Conservation (phyloP, 2,888 invertebrate species). For the Spilosoma lubricipeda region DNA sequence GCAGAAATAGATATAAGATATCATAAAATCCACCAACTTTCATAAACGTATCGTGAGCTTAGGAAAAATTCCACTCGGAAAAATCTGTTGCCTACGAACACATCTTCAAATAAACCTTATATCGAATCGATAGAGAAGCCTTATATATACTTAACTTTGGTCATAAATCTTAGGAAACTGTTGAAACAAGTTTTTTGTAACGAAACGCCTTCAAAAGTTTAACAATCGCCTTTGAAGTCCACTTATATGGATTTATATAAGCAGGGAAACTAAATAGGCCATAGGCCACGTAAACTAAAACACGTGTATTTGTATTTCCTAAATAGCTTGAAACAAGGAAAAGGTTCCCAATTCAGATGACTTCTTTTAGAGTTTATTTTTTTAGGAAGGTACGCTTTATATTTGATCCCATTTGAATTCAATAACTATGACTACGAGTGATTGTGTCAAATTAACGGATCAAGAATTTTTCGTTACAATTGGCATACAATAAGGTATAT, state of each 20-base stretch:
- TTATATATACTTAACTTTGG: constrained; percentile 2
- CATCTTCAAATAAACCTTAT: constrained; percentile 5
- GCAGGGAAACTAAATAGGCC: not conserved
- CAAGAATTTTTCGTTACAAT: not conserved
- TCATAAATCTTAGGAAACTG: constrained; percentile 4
- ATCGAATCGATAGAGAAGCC: constrained; percentile 21
- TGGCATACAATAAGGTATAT: not conserved
- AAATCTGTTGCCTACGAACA: constrained; percentile 3
- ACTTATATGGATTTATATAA: not conserved
- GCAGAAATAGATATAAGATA: not conserved
- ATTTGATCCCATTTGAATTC: no score
- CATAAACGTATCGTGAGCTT: constrained; percentile 3
- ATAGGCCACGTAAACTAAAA: not conserved
- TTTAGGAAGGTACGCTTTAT: no score
- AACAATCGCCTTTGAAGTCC: not conserved
- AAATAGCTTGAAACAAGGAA: no score
- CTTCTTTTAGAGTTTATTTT: no score
- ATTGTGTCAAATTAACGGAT: no score
- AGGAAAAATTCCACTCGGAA: not conserved
- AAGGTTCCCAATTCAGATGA: no score
- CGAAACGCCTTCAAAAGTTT: not conserved
- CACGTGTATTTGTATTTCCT: no score
- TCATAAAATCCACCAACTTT: not conserved
- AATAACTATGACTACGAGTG: no score
- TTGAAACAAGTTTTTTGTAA: not conserved